phyloP scores from a whole-genome alignment of 2,113 vertebrate genomes.

The Pogona vitticeps region DNA sequence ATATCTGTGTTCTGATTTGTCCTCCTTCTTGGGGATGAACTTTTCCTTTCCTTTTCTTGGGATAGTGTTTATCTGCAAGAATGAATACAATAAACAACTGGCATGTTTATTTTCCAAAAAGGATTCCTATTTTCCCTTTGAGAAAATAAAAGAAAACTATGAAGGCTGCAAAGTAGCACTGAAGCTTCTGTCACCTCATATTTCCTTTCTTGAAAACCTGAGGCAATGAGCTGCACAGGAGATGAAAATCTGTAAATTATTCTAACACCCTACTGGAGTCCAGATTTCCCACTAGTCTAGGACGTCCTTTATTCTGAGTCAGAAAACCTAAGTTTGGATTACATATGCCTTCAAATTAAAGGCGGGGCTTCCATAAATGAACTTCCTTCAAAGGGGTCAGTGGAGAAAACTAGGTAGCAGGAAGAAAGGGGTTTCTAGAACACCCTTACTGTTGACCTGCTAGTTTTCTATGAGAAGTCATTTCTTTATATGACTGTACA shows the following conservation, averaged over 20 bases:
- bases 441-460: not conserved
- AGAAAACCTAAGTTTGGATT: not conserved
- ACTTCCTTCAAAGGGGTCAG: not conserved
- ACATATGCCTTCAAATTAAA: too few species aligned
- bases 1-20: not conserved
- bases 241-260: slow-evolving; percentile 43
- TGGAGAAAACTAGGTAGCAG: not conserved
- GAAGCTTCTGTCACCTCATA: slow-evolving; percentile 17
- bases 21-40: not conserved
- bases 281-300: slow-evolving; percentile 26
- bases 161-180: slow-evolving; percentile 12
- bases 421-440: not conserved
- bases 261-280: not conserved
- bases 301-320: not conserved
- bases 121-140: slow-evolving; percentile 41
- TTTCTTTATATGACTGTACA: not conserved
- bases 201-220: slow-evolving; percentile 33
- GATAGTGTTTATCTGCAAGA: not conserved
- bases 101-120: not conserved
- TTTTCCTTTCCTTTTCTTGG: not conserved
- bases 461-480: too few species aligned
- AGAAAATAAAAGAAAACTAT: slow-evolving; percentile 37
- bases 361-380: not conserved
- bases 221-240: slow-evolving; percentile 13
- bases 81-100: not conserved